Conservation (phyloP, 2,797 vertebrate species). For the Leptatherina wallacei region DNA sequence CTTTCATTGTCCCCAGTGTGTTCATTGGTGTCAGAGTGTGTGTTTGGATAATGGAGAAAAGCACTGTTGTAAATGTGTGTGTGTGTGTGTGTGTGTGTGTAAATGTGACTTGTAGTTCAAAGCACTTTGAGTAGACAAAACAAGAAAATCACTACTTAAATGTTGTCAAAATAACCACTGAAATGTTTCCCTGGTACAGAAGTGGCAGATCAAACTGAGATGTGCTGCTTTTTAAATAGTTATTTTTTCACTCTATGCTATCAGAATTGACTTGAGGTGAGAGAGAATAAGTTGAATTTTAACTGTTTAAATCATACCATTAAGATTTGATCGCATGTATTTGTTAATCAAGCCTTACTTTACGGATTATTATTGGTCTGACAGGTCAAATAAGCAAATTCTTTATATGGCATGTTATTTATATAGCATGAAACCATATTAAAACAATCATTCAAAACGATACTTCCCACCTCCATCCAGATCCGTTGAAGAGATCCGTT, state of each 20-base stretch:
- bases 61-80: not conserved
- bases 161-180: not conserved
- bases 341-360: not conserved
- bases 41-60: not conserved
- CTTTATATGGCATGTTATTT: no score
- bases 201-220: no score
- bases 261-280: no score
- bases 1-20: not conserved
- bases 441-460: not conserved
- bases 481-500: no score
- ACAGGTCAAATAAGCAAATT: not conserved
- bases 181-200: not conserved
- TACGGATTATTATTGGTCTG: not conserved
- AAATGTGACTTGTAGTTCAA: not conserved
- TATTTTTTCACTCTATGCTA: not conserved
- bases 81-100: not conserved
- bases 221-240: not conserved
- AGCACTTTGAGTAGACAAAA: not conserved
- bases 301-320: not conserved
- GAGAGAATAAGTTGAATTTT: no score
- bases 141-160: not conserved
- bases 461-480: not conserved
- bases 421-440: not conserved
- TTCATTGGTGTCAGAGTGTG: not conserved
- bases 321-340: not conserved